Base-by-base conservation (phyloP, 2,113 vertebrate species). In the Passer montanus region DNA sequence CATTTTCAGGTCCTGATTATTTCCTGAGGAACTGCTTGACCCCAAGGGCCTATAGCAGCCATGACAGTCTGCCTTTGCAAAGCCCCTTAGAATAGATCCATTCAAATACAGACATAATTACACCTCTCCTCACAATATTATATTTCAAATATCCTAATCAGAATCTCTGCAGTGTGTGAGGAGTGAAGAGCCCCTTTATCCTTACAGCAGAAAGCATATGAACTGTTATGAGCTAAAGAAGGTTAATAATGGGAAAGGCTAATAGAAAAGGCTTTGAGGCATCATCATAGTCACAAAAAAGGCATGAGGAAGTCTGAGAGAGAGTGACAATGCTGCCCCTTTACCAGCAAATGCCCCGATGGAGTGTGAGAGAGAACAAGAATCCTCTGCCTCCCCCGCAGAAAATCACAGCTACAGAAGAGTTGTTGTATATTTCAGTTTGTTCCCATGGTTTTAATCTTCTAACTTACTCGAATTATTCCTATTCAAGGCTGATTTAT, bases 131-230 rank as follows among this genome's bases (percentile, higher is more conserved):
- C 81, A 81, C 84, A 86, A 73, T 87, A 89, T 90, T 81, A 84
- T 69, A 89, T 94, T 94, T 87, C 87, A 93, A 46, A 96, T 95
- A 73, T 69, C 87, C 79, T 87, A 94, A 96, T 93, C 88, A 94
- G 91, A 94, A 96, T 90, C 84, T 10, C 75, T 80, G 84, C 89
- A 95, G 83, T 84, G 68, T 95, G 84, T 93, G 93, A 91, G 82
- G 66, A 96, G 52, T 96, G 95, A 96, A 97, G 93, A 94, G 94
- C 86, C 94, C 87, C 93, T 97, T 96, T 96, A 95, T 96, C 70
- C 90, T 91, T 83, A 15, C 59, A 92, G 73, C 79, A 90, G 94
- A 91, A 95, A 95, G 69, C 74, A 83, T 79, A 84, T 60, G 87
- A 89, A 84, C 89, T 80, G 62, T 80, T 77, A 52, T 0, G 27